Evolutionary conservation across 2,797 vertebrate genomes (phyloP).

Genomic region (Dicrostonyx torquatus): DNA sequence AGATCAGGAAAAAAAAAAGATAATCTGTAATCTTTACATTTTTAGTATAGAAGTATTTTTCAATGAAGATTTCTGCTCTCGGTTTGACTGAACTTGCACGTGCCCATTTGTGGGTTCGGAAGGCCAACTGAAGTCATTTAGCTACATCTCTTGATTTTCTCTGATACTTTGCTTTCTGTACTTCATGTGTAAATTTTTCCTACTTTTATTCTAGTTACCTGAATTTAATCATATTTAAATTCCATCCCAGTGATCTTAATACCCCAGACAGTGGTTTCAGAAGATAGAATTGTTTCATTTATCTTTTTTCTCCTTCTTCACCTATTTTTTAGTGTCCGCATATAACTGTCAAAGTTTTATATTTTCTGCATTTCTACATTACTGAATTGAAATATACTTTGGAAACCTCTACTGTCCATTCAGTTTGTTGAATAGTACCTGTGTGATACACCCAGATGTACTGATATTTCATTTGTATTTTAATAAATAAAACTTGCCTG

Average conservation of each 20-base stretch:
- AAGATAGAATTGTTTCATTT: conserved; percentile 13
- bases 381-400: conserved; percentile 26
- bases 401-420: conserved; percentile 20
- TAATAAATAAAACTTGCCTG: too few relatives aligned
- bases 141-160: conserved; percentile 16
- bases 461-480: too few relatives aligned
- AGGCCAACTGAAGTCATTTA: conserved; percentile 7
- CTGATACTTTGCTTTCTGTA: conserved; percentile 15
- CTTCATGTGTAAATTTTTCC: conserved; percentile 18
- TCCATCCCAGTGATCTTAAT: background rate
- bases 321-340: conserved; percentile 5
- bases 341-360: background rate
- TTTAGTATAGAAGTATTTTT: background rate
- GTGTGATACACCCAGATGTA: background rate
- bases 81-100: background rate
- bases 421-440: conserved; percentile 17
- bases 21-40: background rate
- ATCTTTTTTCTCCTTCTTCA: background rate
- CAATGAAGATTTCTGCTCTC: background rate
- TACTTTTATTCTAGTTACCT: background rate
- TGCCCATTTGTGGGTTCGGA: background rate
- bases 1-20: background rate
- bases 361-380: conserved; percentile 24
- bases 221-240: conserved; percentile 25
- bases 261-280: conserved; percentile 37